Base-by-base conservation (phyloP, 1,140 invertebrate genomes). In the Cephus cinctus region DNA sequence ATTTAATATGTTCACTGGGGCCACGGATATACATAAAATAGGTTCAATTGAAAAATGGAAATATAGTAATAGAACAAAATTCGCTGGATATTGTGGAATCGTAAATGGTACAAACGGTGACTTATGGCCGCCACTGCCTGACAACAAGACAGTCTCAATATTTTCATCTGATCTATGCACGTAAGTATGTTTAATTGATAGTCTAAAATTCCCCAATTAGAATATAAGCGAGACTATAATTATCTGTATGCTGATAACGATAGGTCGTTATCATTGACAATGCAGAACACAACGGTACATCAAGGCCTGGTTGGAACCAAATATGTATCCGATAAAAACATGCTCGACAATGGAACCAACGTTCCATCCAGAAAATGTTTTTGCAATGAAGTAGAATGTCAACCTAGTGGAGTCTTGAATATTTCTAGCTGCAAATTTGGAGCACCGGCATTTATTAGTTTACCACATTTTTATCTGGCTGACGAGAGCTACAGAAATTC, bases 51-150 rank as follows among this genome's bases (percentile, higher is more conserved):
- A 81, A 40, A 63, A 79, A 51, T 92, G 89, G 89, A 84, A 86
- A 67, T 77, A 80, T 41, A 73, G 71, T 3, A 72, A 73, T n/a
- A 67, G 69, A 27, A 83, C 83, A 0, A 47, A 71, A 12, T 84
- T 78, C 61, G 86, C 81, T 1, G 75, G 69, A 5, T 69, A 80
- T 30, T 92, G 89, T 62, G 82, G 80, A 3, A 45, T 54, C 8
- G 80, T 92, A 0, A 78, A 79, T 50, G 90, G 90, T 21, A 84
- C 83, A 2, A 82, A 83, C 2, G 90, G 89, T 0, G 88, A 91
- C 75, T 71, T 90, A 1, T 92, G 88, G 80, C 86, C 88, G 32
- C 87, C 88, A 0, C 62, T 83, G 6, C 66, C 76, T 2, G 65
- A 83, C 11, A 71, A 78, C 5, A 69, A 81, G 27, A 73, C 72